Evolutionary conservation across 2,797 vertebrate species (phyloP).

Genomic region (Trachops cirrhosus): DNA sequence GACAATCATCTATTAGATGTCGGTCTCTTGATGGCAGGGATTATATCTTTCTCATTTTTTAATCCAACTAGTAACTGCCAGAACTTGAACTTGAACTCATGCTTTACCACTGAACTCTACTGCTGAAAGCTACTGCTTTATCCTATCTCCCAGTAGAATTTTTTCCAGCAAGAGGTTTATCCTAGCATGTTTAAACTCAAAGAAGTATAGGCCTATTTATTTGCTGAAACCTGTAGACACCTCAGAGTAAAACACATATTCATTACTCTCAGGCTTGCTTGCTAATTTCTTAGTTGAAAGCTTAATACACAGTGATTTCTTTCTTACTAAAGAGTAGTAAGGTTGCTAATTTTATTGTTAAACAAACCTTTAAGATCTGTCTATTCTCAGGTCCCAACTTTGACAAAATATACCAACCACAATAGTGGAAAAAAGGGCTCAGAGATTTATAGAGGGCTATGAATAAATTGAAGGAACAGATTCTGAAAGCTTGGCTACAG

Average conservation of each 20-base stretch:
- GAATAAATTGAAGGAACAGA: neutral
- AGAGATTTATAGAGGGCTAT: neutral
- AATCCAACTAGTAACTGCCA: conserved; percentile 16
- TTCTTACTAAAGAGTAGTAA: neutral
- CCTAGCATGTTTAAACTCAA: neutral
- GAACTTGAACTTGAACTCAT: neutral
- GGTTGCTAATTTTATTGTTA: conserved; percentile 23
- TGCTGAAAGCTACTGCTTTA: neutral
- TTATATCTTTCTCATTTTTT: neutral
- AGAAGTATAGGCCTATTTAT: neutral
- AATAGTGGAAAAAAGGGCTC: neutral
- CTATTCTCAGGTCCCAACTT: neutral
- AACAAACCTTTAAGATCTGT: conserved; percentile 39
- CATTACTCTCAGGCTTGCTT: neutral
- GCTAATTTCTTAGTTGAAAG: conserved; percentile 50
- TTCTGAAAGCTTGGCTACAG: neutral
- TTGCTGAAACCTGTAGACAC: neutral
- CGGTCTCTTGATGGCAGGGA: neutral
- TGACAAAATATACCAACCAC: conserved; percentile 29
- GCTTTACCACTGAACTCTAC: neutral
- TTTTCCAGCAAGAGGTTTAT: neutral
- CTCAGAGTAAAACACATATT: neutral
- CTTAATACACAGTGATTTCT: neutral
- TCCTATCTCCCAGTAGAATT: neutral
- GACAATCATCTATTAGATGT: neutral